phyloP scores from a whole-genome alignment of 2,797 vertebrate genomes.

The Chelidonichthys spinosus region DNA sequence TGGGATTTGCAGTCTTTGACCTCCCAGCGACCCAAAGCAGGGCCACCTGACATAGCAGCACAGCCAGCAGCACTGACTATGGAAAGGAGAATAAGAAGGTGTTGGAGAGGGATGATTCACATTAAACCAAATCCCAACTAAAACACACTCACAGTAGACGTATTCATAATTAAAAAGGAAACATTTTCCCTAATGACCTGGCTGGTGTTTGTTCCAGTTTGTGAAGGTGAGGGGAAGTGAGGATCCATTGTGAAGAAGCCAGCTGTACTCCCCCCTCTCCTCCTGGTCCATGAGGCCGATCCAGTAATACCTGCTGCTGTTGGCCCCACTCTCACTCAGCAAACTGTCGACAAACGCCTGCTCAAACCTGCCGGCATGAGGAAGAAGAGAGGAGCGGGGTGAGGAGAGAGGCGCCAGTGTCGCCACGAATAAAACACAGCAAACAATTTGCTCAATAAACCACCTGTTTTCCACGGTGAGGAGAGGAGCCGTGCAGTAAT shows the following conservation, averaged over 20 bases:
- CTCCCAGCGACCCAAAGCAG: constrained; percentile 90
- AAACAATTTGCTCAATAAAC: background rate
- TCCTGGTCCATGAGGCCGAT: constrained; percentile 88
- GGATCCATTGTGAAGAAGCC: constrained; percentile 79
- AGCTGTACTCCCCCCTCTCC: constrained; percentile 87
- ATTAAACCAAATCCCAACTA: background rate
- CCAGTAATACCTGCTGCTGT: constrained; percentile 88
- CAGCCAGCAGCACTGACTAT: constrained; percentile 89
- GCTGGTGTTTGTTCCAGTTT: constrained; percentile 93
- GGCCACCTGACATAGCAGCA: constrained; percentile 87
- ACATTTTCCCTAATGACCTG: constrained; percentile 80
- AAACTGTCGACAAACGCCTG: constrained; percentile 94
- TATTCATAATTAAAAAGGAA: background rate
- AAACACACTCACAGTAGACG: background rate
- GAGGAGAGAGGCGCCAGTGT: background rate
- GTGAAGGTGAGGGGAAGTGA: constrained; percentile 82
- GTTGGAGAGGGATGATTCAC: background rate
- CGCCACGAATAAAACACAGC: background rate
- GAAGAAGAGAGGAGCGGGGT: background rate
- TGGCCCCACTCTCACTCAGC: constrained; percentile 81
- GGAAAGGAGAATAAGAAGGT: constrained; percentile 6
- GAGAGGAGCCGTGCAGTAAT: constrained; percentile 91
- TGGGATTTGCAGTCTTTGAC: constrained; percentile 90
- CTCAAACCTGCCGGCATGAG: constrained; percentile 87
- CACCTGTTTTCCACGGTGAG: constrained; percentile 92